Evolutionary conservation across 2,113 vertebrate species (phyloP), one percentile per base, ranked within the genome.

Genomic region (Proterorhinus semilunaris): DNA sequence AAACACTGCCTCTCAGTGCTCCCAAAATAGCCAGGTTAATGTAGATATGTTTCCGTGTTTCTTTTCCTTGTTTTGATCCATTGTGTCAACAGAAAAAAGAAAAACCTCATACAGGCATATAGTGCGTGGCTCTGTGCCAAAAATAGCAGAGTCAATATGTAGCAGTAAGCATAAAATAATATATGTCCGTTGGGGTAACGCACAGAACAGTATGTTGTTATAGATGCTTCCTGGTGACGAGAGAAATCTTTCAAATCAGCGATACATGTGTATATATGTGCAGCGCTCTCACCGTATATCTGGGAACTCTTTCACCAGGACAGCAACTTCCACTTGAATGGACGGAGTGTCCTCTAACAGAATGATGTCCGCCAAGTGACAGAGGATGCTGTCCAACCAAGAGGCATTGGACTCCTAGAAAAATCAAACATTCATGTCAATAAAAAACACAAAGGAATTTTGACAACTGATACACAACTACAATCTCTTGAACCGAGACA

Each of bases 251-350:
- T 52, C 15, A 69, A 58, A 45, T 61, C 0, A 21, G 12, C 52
- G 27, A 36, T 36, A 68, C 3, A 64, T 69, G 65, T 71, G 49
- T 15, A 11, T 58, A 58, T 10, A 54, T 72, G 67, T 68, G 2
- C 0, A 10, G 69, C 67, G 2, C 0, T 12, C 94, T 93, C 83
- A 98, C 96, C 95, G 90, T 69, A 97, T 90, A 2, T 98, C 95
- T 0, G 96, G 96, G 82, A 96, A 97, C 86, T 95, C 95, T 10
- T 94, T 91, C 43, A 93, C 95, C 83, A 98, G 82, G 58, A 94
- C 92, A 0, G 93, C 95, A 8, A 96, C 96, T 83, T 97, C 95
- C 93, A 97, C 94, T 90, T 97, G 96, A 88, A 98, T 94, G 62
- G 95, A 95, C 0, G 94, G 93, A 0, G 90, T 95, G 86, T 97